Base-by-base conservation (phyloP, 2,888 invertebrate genomes). In the Amorpha juglandis region DNA sequence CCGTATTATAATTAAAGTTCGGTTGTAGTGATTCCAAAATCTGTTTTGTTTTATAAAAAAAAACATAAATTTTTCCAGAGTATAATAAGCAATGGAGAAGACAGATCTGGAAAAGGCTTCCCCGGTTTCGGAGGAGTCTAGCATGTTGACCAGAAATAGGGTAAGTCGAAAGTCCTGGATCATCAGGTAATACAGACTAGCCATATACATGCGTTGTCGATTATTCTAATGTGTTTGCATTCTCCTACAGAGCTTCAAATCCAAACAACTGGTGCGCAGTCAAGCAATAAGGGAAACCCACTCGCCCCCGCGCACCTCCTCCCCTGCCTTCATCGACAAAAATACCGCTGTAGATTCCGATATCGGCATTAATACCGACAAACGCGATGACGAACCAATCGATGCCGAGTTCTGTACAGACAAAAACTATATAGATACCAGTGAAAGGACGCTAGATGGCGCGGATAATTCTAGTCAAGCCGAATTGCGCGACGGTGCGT, bases 271-370 rank as follows among this genome's bases (percentile, higher is more conserved):
- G 77, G 97, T 97, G 68, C 95, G 98, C 79, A 98, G 98, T 82
- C 97, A 97, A 93, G 98, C 98, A 71, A 96, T 98, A 94, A 95
- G 97, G 82, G 98, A 98, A 87, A 96, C 97, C 71, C 95, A 97
- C 63, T 95, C 95, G 35, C 95, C 95, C 12, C 95, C 95, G 45
- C 94, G 95, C 70, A 92, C 94, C 62, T 86, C 90, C 27, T 94
- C 95, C 48, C 95, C 95, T 47, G 65, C 63, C 33, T 48, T 66
- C 58, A 48, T 35, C 35, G 58, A 55, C 38, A 69, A 62, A 35
- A 64, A 69, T 63, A 69, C 62, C n/a, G 69, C 14, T 14, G 4
- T 1, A 48, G n/a, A 64, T 58, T 64, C 27, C 11, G 21, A 35
- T 35, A 50, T 21, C 27, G n/a, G 19, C 42, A 19, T 27, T 19